A percentile compares a stretch with the other conserved stretches of the same genome.
Evolutionary conservation across 2,113 vertebrate genomes (phyloP).

Genomic region (Semicossyphus pulcher): DNA sequence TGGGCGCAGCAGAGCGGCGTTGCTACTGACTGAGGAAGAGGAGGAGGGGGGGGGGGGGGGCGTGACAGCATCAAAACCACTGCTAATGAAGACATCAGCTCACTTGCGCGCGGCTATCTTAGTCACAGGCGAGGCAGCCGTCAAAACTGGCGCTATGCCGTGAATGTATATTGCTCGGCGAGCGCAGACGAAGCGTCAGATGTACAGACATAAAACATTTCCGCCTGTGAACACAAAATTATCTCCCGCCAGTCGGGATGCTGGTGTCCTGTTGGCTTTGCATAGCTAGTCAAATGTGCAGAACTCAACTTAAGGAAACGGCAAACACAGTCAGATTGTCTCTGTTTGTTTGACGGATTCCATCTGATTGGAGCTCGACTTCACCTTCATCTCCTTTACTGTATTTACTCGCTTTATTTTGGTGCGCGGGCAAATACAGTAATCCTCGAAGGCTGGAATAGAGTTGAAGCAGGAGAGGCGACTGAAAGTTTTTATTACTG

Average conservation of each 20-base stretch:
- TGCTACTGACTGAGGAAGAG: constrained; percentile 44
- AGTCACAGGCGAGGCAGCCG: constrained; percentile 47
- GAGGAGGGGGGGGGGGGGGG: neutral
- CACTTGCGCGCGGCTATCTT: constrained; percentile 32
- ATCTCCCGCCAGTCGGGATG: constrained; percentile 41
- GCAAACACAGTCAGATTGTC: constrained; percentile 60
- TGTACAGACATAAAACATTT: constrained; percentile 31
- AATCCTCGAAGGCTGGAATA: constrained; percentile 52
- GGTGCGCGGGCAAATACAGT: constrained; percentile 46
- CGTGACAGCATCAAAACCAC: constrained; percentile 53
- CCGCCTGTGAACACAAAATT: constrained; percentile 38
- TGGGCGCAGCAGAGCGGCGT: constrained; percentile 67
- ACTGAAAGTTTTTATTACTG: constrained; percentile 38
- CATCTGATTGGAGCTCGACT: constrained; percentile 44
- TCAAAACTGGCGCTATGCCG: constrained; percentile 52
- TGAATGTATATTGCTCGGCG: constrained; percentile 50
- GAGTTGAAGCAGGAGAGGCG: constrained; percentile 26
- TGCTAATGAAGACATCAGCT: constrained; percentile 76
- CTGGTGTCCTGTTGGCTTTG: constrained; percentile 35
- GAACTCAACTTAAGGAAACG: constrained; percentile 43
- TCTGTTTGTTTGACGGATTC: constrained; percentile 58
- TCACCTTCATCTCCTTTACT: constrained; percentile 20
- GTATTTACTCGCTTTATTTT: constrained; percentile 35
- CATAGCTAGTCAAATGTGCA: constrained; percentile 60
- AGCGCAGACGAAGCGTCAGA: constrained; percentile 34